Evolutionary conservation across 30 jellyfish, hydroid and myxozoan species (phyloP).

Genomic region (Nemopilema nomurai): DNA sequence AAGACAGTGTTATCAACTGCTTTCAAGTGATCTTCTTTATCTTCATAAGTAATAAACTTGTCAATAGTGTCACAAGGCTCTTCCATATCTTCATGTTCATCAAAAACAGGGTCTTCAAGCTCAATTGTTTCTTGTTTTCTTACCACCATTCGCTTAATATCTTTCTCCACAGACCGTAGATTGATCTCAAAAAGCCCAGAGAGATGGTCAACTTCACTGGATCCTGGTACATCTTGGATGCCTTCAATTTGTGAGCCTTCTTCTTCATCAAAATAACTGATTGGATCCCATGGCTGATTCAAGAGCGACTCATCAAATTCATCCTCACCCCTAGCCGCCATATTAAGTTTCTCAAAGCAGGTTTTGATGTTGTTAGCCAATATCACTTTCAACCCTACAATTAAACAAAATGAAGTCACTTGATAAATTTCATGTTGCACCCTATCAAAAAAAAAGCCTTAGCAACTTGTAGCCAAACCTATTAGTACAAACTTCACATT

Average conservation of each 20-base stretch:
- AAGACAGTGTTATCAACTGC: constrained; percentile 65
- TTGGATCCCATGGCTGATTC: constrained; percentile 97
- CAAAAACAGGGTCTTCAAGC: constrained; percentile 5
- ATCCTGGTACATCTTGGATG: not conserved
- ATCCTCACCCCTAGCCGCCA: constrained; percentile 36
- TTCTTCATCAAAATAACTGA: constrained; percentile 92
- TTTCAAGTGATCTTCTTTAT: constrained; percentile 62
- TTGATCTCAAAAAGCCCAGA: constrained; percentile 56
- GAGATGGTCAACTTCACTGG: constrained; percentile 2
- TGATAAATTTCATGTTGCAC: too few relatives aligned
- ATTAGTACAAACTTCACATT: too few relatives aligned
- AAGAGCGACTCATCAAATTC: constrained; percentile 60
- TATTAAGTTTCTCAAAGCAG: not conserved
- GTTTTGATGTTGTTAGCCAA: not conserved
- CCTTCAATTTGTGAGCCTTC: constrained; percentile 20
- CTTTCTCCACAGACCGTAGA: constrained; percentile 53
- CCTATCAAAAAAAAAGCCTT: too few relatives aligned
- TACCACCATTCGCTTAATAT: constrained; percentile 34
- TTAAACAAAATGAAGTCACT: not conserved
- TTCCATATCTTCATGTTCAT: constrained; percentile 15
- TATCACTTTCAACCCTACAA: not conserved
- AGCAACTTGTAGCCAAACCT: too few relatives aligned
- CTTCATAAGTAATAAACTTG: constrained; percentile 55
- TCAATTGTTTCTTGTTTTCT: constrained; percentile 35
- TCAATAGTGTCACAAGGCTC: constrained; percentile 44